These are phyloP conservation scores for Himalopsyche japonica DNA, from an alignment of 2,888 invertebrate genomes.

Conservation along the genomic window DNA sequence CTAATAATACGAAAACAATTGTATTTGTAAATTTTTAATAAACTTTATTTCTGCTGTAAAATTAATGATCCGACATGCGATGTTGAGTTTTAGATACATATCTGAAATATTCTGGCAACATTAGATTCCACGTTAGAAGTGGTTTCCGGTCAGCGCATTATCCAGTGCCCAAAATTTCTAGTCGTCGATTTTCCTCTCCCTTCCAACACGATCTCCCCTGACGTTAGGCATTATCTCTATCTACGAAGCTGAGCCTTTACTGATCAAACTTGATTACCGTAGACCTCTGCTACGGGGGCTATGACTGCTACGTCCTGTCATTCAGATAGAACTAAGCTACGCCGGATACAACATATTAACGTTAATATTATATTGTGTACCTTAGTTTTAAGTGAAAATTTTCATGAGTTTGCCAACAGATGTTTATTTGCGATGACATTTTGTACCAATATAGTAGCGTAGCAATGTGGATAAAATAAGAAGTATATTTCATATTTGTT, in stretches of 20 bases:
- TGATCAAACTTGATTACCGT: background rate
- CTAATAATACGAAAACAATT: no score
- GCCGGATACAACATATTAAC: background rate
- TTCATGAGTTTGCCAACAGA: background rate
- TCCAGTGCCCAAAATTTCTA: background rate
- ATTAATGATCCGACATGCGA: no score
- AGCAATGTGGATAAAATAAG: no score
- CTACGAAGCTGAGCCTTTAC: background rate
- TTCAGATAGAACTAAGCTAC: background rate
- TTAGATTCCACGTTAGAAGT: background rate
- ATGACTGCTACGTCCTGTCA: background rate
- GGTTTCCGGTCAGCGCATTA: background rate
- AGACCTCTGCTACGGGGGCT: background rate
- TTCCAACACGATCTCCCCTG: background rate
- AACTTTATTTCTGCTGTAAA: no score
- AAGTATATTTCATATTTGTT: no score
- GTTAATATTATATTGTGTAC: background rate
- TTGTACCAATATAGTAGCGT: no score
- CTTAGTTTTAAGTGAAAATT: background rate
- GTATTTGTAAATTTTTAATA: no score
- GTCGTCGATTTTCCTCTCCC: background rate
- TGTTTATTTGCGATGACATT: no score
- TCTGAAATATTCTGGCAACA: background rate
- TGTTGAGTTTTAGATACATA: background rate
- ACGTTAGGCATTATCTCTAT: background rate